Base-by-base conservation (phyloP, 2,888 invertebrate genomes). In the Masnerella sp. region DNA sequence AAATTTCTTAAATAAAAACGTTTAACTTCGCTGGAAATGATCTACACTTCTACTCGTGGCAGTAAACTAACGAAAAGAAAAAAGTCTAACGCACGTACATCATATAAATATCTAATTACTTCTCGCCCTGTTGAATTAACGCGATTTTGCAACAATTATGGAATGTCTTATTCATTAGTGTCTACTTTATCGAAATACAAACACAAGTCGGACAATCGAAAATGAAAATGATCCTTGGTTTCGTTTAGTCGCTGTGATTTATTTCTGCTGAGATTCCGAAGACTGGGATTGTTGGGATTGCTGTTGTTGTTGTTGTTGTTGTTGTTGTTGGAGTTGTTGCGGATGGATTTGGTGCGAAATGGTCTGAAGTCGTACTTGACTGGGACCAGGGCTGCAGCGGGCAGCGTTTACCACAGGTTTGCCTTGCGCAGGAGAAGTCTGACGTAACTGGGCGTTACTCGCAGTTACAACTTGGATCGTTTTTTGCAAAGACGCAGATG, bases 321-420 rank as follows among this genome's bases (percentile, higher is more conserved):
- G 70, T 9, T 71, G 70, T 32, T 80, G 80, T 30, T 81, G 82
- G 14, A 79, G 76, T 52, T 83, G 84, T 38, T 84, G 79, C 2
- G 72, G 71, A 4, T 80, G 79, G 15, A 73, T 67, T 64, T 77
- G 81, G 12, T 92, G 91, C 2, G 91, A 90, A 5, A 92, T 88
- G 15, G 91, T 89, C 83, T 92, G 90, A 74, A 91, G 88, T 51
- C 90, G 89, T 18, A 92, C 91, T 65, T 91, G 92, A 82, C 90
- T 91, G 2, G 89, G 85, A 20, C 85, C 85, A 0, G 87, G 87
- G 76, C 86, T 85, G 88, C 90, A 81, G 88, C 90, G 85, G 74
- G 90, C 78, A 88, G 90, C 69, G 87, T 90, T 78, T 2, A 84
- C 82, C 14, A 84, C 72, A 0, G 84, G 83, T 75, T 87, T 87